Evolutionary conservation across 2,113 vertebrate species (phyloP).

Genomic region (Paradoxurus hermaphroditus): DNA sequence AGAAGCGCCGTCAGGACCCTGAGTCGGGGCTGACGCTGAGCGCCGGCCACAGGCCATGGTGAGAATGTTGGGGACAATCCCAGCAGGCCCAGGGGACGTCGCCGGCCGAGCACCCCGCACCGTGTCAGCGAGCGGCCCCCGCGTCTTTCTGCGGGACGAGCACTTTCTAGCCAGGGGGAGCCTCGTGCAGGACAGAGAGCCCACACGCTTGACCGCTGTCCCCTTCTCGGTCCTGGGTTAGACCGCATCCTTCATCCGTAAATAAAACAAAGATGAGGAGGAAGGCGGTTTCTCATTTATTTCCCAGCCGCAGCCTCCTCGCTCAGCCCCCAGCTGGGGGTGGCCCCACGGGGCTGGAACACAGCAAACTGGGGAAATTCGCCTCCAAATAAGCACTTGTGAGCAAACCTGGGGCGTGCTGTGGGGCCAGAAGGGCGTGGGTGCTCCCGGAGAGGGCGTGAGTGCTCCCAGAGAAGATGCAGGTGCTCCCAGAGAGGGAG

Average conservation of each 20-base stretch:
- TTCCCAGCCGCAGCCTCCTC: neutral
- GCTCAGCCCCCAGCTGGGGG: rapidly evolving
- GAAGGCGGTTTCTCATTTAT: neutral
- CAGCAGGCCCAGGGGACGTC: too few species aligned
- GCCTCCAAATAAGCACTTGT: neutral
- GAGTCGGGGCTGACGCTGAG: too few species aligned
- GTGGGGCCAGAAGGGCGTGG: neutral
- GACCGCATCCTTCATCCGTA: slow-evolving; percentile 80
- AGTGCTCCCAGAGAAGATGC: too few species aligned
- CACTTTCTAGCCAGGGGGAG: slow-evolving; percentile 75
- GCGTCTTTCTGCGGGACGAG: slow-evolving; percentile 64
- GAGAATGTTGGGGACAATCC: neutral
- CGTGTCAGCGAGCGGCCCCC: too few species aligned
- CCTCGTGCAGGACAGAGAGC: neutral
- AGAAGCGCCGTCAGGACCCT: neutral
- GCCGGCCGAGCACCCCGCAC: too few species aligned
- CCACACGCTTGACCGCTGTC: neutral
- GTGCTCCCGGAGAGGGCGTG: too few species aligned
- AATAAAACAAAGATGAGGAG: slow-evolving; percentile 75
- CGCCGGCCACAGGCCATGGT: too few species aligned
- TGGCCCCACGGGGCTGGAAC: neutral
- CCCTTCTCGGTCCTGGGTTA: slow-evolving; percentile 61
- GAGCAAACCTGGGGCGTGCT: neutral
- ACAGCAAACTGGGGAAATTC: neutral
- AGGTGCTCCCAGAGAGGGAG: too few species aligned